Evolutionary conservation across 2,113 vertebrate genomes (phyloP).

Genomic region (Dryoscopus gambensis): DNA sequence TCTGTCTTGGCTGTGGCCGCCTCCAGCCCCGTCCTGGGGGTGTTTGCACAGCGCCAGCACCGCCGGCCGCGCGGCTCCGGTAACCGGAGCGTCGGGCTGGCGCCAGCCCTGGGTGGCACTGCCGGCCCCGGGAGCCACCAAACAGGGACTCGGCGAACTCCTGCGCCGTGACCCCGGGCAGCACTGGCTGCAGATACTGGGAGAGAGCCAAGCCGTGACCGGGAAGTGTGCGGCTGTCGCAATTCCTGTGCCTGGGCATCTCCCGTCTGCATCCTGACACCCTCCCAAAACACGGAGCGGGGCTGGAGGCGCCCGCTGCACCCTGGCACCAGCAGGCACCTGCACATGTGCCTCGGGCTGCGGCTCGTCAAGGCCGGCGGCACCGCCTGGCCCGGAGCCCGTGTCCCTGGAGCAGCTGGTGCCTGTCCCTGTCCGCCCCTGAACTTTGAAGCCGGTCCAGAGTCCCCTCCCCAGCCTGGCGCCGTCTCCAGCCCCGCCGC

Average conservation of each 20-base stretch:
- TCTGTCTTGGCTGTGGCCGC: neutral
- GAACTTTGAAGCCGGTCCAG: neutral
- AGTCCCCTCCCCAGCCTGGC: neutral
- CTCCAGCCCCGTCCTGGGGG: neutral
- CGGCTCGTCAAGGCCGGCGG: neutral
- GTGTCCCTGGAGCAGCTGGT: neutral
- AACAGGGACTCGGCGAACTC: accelerated
- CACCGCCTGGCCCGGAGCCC: neutral
- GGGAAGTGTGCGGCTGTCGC: accelerated
- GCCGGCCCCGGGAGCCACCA: neutral
- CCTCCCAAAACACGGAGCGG: neutral
- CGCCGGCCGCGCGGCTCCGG: neutral
- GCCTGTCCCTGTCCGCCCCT: neutral
- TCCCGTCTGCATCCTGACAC: neutral
- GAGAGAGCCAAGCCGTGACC: neutral
- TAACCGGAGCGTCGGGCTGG: neutral
- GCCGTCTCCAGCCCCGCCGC: neutral
- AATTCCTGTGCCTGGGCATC: neutral
- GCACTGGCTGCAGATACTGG: neutral
- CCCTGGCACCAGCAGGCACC: neutral
- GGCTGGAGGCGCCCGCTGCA: neutral
- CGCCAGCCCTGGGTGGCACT: neutral
- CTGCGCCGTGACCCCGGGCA: neutral
- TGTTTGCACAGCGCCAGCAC: neutral
- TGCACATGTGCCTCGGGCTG: accelerated